Evolutionary conservation across 2,113 vertebrate genomes (phyloP).

Genomic region (Clarias gariepinus): DNA sequence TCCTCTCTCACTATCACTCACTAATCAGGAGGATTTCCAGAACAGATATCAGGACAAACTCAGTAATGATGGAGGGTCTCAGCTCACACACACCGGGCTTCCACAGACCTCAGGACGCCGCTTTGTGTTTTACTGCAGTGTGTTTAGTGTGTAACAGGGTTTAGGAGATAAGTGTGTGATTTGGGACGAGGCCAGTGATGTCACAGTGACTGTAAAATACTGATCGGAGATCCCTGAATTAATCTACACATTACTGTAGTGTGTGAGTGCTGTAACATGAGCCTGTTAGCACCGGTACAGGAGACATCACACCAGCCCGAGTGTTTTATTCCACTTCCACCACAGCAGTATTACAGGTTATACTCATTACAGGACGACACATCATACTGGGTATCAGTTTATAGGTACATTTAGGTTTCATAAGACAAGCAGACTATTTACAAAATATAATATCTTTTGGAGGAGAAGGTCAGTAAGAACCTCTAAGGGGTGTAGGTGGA

Average conservation of each 20-base stretch:
- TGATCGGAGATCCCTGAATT: background rate
- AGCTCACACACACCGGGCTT: background rate
- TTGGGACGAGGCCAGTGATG: background rate
- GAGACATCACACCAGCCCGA: background rate
- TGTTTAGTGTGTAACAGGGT: background rate
- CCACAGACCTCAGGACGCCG: background rate
- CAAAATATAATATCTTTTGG: too few relatives aligned
- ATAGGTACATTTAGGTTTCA: too few relatives aligned
- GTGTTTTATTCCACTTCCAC: too few relatives aligned
- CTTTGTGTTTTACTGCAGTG: background rate
- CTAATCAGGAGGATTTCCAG: conserved; percentile 49
- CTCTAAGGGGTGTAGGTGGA: too few relatives aligned
- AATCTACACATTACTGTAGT: background rate
- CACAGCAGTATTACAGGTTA: too few relatives aligned
- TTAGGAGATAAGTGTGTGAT: background rate
- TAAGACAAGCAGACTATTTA: too few relatives aligned
- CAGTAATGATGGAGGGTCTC: conserved; percentile 4
- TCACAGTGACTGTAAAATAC: background rate
- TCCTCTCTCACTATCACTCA: conserved; percentile 12
- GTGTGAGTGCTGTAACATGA: background rate
- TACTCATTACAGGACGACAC: too few relatives aligned
- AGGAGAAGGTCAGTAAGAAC: too few relatives aligned
- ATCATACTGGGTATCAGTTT: too few relatives aligned
- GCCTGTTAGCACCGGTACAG: background rate
- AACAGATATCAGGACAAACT: conserved; percentile 13